phyloP scores from a whole-genome alignment of 2,113 vertebrate genomes.

The Orthonyx spaldingii region DNA sequence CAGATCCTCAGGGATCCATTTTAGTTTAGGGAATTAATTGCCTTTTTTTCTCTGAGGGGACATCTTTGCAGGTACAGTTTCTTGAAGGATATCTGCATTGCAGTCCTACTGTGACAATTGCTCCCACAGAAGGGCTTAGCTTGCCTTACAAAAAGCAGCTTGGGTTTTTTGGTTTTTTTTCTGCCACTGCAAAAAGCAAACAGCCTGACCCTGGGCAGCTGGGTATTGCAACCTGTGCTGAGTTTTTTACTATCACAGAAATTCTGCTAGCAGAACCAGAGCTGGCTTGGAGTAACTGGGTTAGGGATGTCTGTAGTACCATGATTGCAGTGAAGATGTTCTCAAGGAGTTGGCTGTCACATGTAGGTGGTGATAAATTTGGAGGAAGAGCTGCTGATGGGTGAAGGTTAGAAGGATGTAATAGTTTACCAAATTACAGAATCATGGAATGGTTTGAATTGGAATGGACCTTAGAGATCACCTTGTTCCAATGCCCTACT shows the following conservation, averaged over 20 bases:
- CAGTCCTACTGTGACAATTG: neutral
- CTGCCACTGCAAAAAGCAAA: neutral
- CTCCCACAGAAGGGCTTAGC: neutral
- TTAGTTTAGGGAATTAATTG: neutral
- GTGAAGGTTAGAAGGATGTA: neutral
- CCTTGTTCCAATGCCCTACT: no score
- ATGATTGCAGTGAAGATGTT: neutral
- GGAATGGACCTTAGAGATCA: neutral
- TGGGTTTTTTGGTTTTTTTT: neutral
- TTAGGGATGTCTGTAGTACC: neutral
- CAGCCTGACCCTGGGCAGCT: neutral
- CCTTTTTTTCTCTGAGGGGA: neutral
- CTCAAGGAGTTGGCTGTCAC: neutral
- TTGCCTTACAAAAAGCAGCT: neutral
- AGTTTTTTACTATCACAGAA: neutral
- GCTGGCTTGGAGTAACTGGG: neutral
- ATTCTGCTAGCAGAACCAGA: neutral
- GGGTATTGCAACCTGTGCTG: neutral
- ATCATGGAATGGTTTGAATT: neutral
- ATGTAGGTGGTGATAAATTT: neutral
- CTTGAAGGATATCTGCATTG: neutral
- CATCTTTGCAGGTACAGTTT: neutral
- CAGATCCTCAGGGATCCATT: neutral
- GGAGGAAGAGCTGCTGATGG: neutral
- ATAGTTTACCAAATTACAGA: neutral